Evolutionary conservation across 1,140 invertebrate genomes (phyloP).

Genomic region (Melitaea cinxia): DNA sequence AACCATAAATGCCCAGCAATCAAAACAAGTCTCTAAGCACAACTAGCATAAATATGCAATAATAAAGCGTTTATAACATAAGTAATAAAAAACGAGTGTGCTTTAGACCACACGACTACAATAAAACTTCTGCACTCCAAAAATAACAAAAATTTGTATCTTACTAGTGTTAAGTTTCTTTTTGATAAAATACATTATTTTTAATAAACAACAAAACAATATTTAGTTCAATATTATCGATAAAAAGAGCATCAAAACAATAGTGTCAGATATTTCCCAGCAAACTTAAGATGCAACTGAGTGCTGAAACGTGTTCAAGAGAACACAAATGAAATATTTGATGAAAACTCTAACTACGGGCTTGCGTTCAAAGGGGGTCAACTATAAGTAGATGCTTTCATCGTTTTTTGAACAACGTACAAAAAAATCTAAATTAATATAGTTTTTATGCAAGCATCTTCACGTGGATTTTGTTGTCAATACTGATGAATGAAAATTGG

Average conservation of each 20-base stretch:
- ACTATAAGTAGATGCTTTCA: not conserved
- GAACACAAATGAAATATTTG: not conserved
- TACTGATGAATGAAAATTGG: no score
- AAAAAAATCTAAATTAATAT: not conserved
- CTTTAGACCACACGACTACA: no score
- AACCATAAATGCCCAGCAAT: no score
- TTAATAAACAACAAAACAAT: not conserved
- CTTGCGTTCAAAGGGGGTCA: not conserved
- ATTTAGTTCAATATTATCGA: not conserved
- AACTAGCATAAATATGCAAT: no score
- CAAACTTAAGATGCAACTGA: constrained; percentile 3
- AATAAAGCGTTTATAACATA: no score
- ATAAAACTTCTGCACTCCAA: no score
- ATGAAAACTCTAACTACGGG: not conserved
- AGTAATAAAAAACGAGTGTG: no score
- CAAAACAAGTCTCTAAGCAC: no score
- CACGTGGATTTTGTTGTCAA: no score
- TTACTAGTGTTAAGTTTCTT: no score
- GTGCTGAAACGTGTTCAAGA: constrained; percentile 10
- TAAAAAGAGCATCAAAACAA: constrained; percentile 2
- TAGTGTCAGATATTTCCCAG: not conserved
- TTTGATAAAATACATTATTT: not conserved
- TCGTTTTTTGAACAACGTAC: not conserved
- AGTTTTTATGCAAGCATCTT: no score
- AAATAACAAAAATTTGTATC: no score